Percentiles rank a stretch among this genome's conserved stretches.
Conservation (phyloP, 2,797 vertebrate species). For the Pseudomugil gertrudae region DNA sequence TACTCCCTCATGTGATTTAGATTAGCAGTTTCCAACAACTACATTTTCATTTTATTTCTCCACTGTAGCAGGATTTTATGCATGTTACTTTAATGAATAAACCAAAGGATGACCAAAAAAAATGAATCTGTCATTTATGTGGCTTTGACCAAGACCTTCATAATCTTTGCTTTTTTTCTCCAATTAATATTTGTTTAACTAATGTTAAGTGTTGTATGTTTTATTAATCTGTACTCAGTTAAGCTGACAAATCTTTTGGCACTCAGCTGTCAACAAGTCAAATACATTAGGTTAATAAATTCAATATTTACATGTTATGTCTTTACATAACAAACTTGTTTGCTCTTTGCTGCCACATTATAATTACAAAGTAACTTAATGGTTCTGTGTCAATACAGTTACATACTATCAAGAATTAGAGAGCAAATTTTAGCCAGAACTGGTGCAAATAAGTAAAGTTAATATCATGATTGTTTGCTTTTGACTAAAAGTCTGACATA, state of each 20-base stretch:
- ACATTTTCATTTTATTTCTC: conserved; percentile 15
- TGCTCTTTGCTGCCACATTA: background rate
- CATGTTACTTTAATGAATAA: background rate
- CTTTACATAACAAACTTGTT: conserved; percentile 13
- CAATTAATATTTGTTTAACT: too few species aligned
- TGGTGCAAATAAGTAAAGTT: too few species aligned
- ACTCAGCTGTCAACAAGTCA: background rate
- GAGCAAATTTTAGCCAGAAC: background rate
- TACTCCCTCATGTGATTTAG: conserved; percentile 59
- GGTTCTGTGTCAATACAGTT: background rate
- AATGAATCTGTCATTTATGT: conserved; percentile 15
- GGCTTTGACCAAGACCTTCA: background rate
- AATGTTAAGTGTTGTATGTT: conserved; percentile 9
- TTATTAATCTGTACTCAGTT: background rate
- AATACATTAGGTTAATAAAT: background rate
- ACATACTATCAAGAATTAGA: background rate
- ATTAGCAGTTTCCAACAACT: conserved; percentile 12
- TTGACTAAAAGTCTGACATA: background rate
- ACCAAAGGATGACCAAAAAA: background rate
- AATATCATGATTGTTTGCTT: background rate
- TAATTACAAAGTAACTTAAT: background rate
- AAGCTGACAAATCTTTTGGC: background rate
- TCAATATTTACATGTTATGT: conserved; percentile 23
- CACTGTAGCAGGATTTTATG: conserved; percentile 3
- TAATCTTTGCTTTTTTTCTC: background rate